Conservation (phyloP, 2,888 invertebrate species). For the Silvanus unidentatus region DNA sequence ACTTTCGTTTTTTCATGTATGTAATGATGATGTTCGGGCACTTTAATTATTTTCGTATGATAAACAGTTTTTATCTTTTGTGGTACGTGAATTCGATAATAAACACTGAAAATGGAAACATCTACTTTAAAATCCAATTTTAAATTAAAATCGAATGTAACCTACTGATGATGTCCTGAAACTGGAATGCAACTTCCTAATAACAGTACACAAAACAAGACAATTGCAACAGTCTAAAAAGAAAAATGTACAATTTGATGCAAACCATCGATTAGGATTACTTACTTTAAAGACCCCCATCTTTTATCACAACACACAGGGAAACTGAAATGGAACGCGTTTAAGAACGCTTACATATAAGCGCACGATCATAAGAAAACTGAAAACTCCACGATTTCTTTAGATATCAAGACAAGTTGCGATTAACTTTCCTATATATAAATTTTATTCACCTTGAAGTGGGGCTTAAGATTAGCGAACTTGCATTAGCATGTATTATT, state of each 20-base stretch:
- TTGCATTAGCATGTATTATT: too few species aligned
- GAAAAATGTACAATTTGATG: too few species aligned
- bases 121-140: slow-evolving; percentile 2
- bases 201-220: too few species aligned
- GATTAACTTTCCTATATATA: slow-evolving; percentile 5
- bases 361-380: background rate
- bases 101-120: slow-evolving; percentile 32
- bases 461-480: too few species aligned
- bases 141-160: background rate
- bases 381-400: slow-evolving; percentile 4
- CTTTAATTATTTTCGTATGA: slow-evolving; percentile 41
- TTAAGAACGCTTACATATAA: background rate
- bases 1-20: slow-evolving; percentile 38
- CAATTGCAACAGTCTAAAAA: too few species aligned
- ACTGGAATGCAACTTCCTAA: background rate
- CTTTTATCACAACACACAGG: background rate
- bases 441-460: background rate
- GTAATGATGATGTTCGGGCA: slow-evolving; percentile 43
- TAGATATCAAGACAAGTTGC: background rate
- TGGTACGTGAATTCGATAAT: slow-evolving; percentile 40
- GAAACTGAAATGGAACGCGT: background rate
- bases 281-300: slow-evolving; percentile 2
- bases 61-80: slow-evolving; percentile 40
- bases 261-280: too few species aligned
- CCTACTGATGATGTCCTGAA: background rate